These are phyloP conservation scores for Brotula barbata DNA, from an alignment of 2,797 vertebrate species.

Conservation along the genomic window DNA sequence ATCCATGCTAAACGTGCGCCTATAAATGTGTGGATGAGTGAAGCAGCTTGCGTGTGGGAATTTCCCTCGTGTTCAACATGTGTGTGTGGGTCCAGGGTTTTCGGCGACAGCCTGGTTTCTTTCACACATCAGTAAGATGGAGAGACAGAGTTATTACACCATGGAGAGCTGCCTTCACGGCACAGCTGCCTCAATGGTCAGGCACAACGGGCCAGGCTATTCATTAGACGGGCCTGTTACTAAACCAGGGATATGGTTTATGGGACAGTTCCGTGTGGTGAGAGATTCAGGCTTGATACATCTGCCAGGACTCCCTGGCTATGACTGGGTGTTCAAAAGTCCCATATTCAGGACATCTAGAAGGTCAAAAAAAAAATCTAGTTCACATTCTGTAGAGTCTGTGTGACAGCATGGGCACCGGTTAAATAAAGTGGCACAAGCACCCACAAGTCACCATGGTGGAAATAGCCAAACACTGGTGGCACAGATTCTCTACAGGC, in stretches of 20 bases:
- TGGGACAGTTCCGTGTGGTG: conserved; percentile 64
- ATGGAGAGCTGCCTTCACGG: conserved; percentile 63
- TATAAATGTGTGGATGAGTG: conserved; percentile 52
- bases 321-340: conserved; percentile 60
- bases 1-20: conserved; percentile 65
- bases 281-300: conserved; percentile 55
- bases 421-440: neutral
- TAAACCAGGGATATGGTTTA: conserved; percentile 72
- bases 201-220: conserved; percentile 64
- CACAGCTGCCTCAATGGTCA: conserved; percentile 69
- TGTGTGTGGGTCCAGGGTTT: conserved; percentile 67
- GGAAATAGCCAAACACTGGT: neutral
- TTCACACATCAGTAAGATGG: conserved; percentile 74
- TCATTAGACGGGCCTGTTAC: conserved; percentile 70
- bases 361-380: conserved; percentile 15
- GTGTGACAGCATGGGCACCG: no score
- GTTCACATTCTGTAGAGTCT: conserved; percentile 10
- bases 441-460: neutral
- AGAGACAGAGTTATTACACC: conserved; percentile 74
- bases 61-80: conserved; percentile 72
- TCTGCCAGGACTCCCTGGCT: conserved; percentile 60
- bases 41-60: conserved; percentile 54
- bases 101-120: conserved; percentile 63
- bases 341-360: conserved; percentile 42
- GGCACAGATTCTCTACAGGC: neutral